phyloP scores from a whole-genome alignment of 2,113 vertebrate genomes.

The Erythrocercus mccallii region DNA sequence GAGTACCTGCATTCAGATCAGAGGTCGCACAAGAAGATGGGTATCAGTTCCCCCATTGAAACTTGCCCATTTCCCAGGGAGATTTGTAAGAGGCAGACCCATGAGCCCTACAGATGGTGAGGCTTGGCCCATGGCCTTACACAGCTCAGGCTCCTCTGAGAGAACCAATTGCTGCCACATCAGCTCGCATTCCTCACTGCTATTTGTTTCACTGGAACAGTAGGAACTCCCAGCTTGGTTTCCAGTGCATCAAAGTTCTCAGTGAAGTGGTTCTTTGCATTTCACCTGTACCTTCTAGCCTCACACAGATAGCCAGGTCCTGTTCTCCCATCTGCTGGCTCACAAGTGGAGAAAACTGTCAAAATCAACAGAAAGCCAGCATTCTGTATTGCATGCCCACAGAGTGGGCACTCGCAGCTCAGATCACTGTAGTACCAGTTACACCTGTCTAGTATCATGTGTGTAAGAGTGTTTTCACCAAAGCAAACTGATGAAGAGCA shows the following conservation, averaged over 20 bases:
- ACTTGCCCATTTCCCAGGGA: neutral
- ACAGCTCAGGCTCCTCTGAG: neutral
- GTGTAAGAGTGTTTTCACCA: neutral
- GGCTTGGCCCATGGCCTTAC: neutral
- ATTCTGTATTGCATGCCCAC: neutral
- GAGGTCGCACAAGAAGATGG: neutral
- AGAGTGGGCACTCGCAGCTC: neutral
- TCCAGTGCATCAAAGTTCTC: neutral
- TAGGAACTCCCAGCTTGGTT: neutral
- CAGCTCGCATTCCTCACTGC: neutral
- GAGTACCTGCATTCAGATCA: neutral
- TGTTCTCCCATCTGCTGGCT: neutral
- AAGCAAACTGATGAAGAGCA: neutral
- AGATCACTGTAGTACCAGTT: neutral
- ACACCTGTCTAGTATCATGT: accelerated
- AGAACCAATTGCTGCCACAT: neutral
- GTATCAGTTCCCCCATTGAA: neutral
- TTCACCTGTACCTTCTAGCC: neutral
- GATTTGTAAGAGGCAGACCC: neutral
- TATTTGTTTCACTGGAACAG: neutral
- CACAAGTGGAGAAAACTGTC: neutral
- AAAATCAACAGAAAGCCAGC: neutral
- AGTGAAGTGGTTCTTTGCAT: neutral
- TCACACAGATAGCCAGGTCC: neutral
- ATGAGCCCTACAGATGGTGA: accelerated